A percentile compares a stretch with the other conserved stretches of the same genome.
These are phyloP conservation scores for Ceryle rudis DNA, from an alignment of 2,797 vertebrate species.

Conservation along the genomic window DNA sequence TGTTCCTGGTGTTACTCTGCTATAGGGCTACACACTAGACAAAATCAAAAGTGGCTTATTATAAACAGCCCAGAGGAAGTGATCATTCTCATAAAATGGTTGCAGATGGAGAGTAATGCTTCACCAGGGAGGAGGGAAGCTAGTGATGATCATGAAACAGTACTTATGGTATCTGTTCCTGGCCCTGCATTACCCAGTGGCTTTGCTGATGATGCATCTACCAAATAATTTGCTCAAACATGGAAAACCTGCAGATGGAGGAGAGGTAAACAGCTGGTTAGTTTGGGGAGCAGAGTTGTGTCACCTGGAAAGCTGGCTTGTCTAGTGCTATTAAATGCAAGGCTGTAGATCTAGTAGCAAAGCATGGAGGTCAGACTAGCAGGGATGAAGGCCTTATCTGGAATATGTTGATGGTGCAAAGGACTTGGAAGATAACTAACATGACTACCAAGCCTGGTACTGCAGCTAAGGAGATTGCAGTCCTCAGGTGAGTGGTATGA, in stretches of 20 bases:
- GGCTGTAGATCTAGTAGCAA: background rate
- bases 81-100: background rate
- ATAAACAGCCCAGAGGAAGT: background rate
- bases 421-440: background rate
- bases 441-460: background rate
- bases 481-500: background rate
- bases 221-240: background rate
- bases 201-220: background rate
- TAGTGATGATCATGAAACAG: accelerated
- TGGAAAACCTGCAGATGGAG: background rate
- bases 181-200: background rate
- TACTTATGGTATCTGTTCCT: background rate
- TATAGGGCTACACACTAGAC: accelerated
- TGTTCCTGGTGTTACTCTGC: background rate
- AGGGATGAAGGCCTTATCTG: background rate
- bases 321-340: background rate
- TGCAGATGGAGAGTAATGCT: background rate
- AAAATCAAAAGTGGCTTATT: background rate
- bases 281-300: background rate
- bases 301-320: background rate
- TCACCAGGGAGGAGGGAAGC: background rate
- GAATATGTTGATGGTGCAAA: background rate
- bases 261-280: background rate
- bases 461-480: background rate
- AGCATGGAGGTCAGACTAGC: background rate